A percentile compares a stretch with the other conserved stretches of the same genome.
phyloP scores from a whole-genome alignment of 2,888 invertebrate genomes.

The Leptarthrus brevirostris region DNA sequence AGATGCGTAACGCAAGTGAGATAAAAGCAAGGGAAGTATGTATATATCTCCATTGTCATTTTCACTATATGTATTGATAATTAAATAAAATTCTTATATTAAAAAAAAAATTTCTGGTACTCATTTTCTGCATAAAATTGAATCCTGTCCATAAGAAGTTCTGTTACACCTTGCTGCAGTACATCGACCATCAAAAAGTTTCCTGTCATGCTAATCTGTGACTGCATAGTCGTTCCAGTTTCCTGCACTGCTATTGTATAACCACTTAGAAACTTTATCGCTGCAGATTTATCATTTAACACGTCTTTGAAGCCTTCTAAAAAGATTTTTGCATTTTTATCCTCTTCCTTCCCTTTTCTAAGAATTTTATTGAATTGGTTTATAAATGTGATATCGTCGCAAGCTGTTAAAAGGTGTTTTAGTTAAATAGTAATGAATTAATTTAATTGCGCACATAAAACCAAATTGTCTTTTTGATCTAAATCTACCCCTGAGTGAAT shows the following conservation, averaged over 20 bases:
- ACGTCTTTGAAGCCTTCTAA: conserved; percentile 68
- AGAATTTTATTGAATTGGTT: conserved; percentile 68
- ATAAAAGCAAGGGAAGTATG: conserved; percentile 73
- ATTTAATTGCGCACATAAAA: conserved; percentile 58
- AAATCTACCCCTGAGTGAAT: conserved; percentile 62
- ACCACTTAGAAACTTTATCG: conserved; percentile 62
- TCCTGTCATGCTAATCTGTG: conserved; percentile 72
- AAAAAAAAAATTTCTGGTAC: conserved; percentile 55
- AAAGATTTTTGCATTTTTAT: conserved; percentile 71
- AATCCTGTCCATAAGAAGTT: conserved; percentile 73
- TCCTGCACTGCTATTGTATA: conserved; percentile 63
- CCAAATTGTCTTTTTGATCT: conserved; percentile 61
- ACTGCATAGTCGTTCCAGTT: conserved; percentile 61
- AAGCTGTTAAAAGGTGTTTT: conserved; percentile 56
- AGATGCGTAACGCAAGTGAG: conserved; percentile 76
- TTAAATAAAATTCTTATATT: too few species aligned
- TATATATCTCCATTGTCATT: conserved; percentile 62
- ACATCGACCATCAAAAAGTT: conserved; percentile 73
- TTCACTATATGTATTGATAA: too few species aligned
- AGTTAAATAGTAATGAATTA: neutral
- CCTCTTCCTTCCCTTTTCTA: conserved; percentile 68
- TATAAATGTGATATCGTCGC: conserved; percentile 69
- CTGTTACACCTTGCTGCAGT: conserved; percentile 72
- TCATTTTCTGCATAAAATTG: conserved; percentile 70
- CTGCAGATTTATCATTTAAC: conserved; percentile 60